phyloP scores from a whole-genome alignment of 2,888 invertebrate species.

The Lordiphosa andalusiaca region DNA sequence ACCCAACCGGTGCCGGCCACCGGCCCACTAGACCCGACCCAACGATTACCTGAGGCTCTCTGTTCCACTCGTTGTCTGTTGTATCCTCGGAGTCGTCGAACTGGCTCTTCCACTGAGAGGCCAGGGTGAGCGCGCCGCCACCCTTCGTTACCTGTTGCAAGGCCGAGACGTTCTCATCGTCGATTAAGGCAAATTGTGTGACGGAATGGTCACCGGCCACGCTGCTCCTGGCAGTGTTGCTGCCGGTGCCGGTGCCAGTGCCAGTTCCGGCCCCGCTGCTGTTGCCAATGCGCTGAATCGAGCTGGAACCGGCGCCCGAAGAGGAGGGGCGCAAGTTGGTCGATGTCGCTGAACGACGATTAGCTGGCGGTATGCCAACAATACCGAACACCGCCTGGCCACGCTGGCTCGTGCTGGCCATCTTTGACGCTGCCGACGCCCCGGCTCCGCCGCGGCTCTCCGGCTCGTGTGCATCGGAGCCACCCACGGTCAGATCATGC shows the following conservation, averaged over 20 bases:
- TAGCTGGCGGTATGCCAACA: conserved; percentile 52
- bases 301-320: conserved; percentile 51
- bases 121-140: conserved; percentile 93
- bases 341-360: conserved; percentile 72
- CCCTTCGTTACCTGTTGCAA: conserved; percentile 93
- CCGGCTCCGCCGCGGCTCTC: conserved; percentile 55
- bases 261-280: conserved; percentile 30
- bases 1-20: conserved; percentile 1
- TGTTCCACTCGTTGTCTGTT: conserved; percentile 96
- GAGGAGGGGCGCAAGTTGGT: conserved; percentile 76
- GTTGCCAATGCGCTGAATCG: conserved; percentile 36
- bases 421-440: conserved; percentile 21
- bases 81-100: conserved; percentile 97
- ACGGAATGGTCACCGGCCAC: conserved; percentile 88
- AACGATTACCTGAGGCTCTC: conserved; percentile 83
- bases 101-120: conserved; percentile 97
- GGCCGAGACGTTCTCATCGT: conserved; percentile 94
- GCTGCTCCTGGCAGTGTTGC: conserved; percentile 75
- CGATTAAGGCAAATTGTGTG: conserved; percentile 94
- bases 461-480: conserved; percentile 26
- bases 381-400: conserved; percentile 31
- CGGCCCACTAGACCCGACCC: neutral
- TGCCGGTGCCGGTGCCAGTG: conserved; percentile 18
- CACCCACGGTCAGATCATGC: conserved; percentile 63
- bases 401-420: conserved; percentile 24